phyloP scores from a whole-genome alignment of 2,888 invertebrate genomes.

The Cryptocephalus moraei region DNA sequence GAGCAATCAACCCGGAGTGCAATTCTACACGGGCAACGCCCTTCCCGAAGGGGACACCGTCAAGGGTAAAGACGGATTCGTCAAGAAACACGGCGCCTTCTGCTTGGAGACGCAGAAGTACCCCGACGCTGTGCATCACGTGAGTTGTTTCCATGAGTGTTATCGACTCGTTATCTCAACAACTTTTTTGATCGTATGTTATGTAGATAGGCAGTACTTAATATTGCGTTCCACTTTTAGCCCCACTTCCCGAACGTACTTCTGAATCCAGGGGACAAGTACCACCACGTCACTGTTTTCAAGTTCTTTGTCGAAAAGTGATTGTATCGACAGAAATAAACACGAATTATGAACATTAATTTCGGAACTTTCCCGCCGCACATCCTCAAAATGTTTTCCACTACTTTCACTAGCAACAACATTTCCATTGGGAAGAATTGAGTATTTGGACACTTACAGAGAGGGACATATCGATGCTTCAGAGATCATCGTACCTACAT shows the following conservation, averaged over 20 bases:
- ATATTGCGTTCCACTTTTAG: not conserved
- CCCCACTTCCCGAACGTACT: slow-evolving; percentile 62
- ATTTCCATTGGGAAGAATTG: too few species aligned
- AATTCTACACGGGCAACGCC: slow-evolving; percentile 77
- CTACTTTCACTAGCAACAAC: too few species aligned
- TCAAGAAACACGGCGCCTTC: slow-evolving; percentile 51
- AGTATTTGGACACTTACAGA: too few species aligned
- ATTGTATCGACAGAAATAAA: too few species aligned
- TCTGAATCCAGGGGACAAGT: slow-evolving; percentile 60
- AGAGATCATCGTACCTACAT: too few species aligned
- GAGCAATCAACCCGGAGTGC: slow-evolving; percentile 82
- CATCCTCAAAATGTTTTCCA: too few species aligned
- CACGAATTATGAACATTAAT: too few species aligned
- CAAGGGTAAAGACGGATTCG: slow-evolving; percentile 22
- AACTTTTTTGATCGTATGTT: too few species aligned
- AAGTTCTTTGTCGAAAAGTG: slow-evolving; percentile 24
- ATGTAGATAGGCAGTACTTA: not conserved
- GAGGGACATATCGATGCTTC: too few species aligned
- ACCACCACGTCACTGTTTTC: slow-evolving; percentile 47
- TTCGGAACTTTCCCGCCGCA: too few species aligned
- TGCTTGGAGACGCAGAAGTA: slow-evolving; percentile 88
- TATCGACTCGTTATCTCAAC: too few species aligned
- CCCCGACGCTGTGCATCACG: slow-evolving; percentile 81
- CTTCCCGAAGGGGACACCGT: slow-evolving; percentile 47
- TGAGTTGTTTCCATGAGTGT: slow-evolving; percentile 37